Evolutionary conservation across 53 echinoderm and acorn worm species (phyloP).

Genomic region (Apostichopus leukothele): DNA sequence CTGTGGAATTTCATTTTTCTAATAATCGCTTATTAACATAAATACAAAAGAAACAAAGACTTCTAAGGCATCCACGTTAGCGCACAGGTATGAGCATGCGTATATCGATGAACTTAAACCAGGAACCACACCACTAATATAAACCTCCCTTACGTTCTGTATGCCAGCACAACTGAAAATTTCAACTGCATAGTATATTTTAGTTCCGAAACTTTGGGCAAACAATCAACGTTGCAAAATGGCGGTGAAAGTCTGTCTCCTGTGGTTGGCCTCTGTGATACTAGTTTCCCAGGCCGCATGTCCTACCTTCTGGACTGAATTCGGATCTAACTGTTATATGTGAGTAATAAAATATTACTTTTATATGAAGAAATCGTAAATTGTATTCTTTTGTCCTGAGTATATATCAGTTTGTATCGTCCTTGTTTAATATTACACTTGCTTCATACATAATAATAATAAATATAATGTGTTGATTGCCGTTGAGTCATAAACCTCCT

Average conservation of each 20-base stretch:
- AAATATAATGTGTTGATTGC: too few species aligned
- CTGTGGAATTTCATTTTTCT: too few species aligned
- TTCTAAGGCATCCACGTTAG: too few species aligned
- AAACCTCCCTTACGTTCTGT: neutral
- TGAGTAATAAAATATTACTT: neutral
- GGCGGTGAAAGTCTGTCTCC: neutral
- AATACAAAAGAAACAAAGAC: too few species aligned
- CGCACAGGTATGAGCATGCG: neutral
- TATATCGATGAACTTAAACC: neutral
- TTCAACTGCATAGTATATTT: neutral
- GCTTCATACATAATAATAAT: too few species aligned
- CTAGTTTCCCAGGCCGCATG: neutral
- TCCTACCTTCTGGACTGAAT: conserved; percentile 12
- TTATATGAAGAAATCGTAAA: too few species aligned
- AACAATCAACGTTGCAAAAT: conserved; percentile 1
- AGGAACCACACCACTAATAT: neutral
- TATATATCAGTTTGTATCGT: too few species aligned
- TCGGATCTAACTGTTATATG: conserved; percentile 9
- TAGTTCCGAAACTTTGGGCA: neutral
- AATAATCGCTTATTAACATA: too few species aligned
- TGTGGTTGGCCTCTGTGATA: neutral
- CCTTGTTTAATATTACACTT: too few species aligned
- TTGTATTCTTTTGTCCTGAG: too few species aligned
- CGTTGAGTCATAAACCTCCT: too few species aligned
- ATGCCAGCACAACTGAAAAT: neutral